Base-by-base conservation (phyloP, 2,797 vertebrate species). In the Denticeps clupeoides region DNA sequence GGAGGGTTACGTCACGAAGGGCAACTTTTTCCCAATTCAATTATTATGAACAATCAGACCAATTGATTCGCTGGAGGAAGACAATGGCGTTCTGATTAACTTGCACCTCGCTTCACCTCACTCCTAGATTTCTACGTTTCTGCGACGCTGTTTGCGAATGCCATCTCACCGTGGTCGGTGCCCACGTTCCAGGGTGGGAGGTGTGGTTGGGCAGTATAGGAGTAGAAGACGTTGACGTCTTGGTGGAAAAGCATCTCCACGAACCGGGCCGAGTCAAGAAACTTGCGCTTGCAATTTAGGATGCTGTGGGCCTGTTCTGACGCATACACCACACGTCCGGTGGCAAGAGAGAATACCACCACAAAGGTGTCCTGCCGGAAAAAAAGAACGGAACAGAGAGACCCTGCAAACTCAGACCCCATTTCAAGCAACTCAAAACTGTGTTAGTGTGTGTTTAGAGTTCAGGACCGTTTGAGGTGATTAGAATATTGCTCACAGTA, bases 231-330 rank as follows among this genome's bases (percentile, higher is more conserved):
- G 1, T 86, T 84, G 50, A 89, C 79, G 3, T 96, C 91, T 63
- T 87, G 85, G 62, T 91, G 90, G 47, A 84, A 86, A 10, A 95
- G 84, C 53, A 93, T 72, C 65, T 93, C 88, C 4, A 87, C 86
- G 26, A 97, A 93, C 44, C 78, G 85, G 3, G 73, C 83, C 0
- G 89, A 87, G 50, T 79, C 79, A 70, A 93, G 64, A 55, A 80
- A 71, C 62, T 81, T 87, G 68, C 83, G 85, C 76, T 87, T 86
- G 65, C 80, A 88, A 63, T 82, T 84, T 18, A 92, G 77, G 55
- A 89, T 83, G 27, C 68, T 82, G 56, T 83, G 56, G 37, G 88
- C 85, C 69, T 91, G 90, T 67, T 91, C 87, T 1, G 90, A 95
- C 1, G 85, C 49, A 2, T 88, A 82, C 31, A 92, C 68, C 45